Evolutionary conservation across 2,797 vertebrate genomes (phyloP).

Genomic region (Hephaestus fuliginosus): DNA sequence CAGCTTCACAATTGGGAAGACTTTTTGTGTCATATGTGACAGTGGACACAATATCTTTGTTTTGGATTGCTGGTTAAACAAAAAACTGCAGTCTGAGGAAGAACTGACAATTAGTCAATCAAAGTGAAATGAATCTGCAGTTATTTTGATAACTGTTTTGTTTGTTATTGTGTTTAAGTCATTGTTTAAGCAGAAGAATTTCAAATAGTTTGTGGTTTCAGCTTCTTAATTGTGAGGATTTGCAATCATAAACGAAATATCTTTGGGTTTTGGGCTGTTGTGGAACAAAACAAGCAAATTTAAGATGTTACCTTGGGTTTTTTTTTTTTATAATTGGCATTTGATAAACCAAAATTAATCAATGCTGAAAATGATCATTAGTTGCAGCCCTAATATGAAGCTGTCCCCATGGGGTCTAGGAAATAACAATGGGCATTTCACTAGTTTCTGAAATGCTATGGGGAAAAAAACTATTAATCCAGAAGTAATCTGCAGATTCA

Average conservation of each 20-base stretch:
- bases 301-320: neutral
- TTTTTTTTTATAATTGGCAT: neutral
- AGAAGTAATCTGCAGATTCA: constrained; percentile 1
- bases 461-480: neutral
- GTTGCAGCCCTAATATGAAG: neutral
- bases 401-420: neutral
- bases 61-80: neutral
- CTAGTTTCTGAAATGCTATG: neutral
- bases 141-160: neutral
- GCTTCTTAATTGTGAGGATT: neutral
- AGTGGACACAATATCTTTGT: neutral
- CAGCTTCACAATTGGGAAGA: neutral
- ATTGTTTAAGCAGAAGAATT: neutral
- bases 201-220: neutral
- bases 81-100: neutral
- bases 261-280: neutral
- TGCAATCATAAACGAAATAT: neutral
- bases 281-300: neutral
- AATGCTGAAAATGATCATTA: neutral
- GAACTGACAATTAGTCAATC: neutral
- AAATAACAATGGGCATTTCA: neutral
- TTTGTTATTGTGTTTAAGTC: neutral
- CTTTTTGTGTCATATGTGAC: neutral
- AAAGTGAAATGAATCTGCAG: neutral
- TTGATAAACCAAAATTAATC: neutral